Base-by-base conservation (phyloP, 2,888 invertebrate genomes). In the Vandiemenella viatica region DNA sequence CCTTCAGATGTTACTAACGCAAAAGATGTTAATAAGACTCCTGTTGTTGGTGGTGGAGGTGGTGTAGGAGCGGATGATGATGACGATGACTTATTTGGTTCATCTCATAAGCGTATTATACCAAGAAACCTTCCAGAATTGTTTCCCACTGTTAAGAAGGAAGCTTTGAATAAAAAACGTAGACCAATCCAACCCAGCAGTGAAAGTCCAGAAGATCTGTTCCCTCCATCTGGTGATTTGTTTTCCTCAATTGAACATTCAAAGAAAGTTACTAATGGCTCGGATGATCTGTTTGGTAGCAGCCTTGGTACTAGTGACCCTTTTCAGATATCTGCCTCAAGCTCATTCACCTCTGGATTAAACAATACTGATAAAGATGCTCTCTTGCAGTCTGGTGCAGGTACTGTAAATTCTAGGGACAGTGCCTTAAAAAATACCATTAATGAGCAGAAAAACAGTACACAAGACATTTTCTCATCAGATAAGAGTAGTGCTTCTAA, bases 201-300 rank as follows among this genome's bases (percentile, higher is more conserved):
- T n/a, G n/a, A n/a, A n/a, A n/a, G n/a, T n/a, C n/a, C n/a, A n/a
- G n/a, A n/a, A n/a, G n/a, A n/a, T n/a, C n/a, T n/a, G n/a, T n/a
- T n/a, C n/a, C n/a, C n/a, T n/a, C n/a, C n/a, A n/a, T n/a, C n/a
- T n/a, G 23, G 43, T 21, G 45, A 22, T 42, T 37, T 51, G 32
- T 45, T 44, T 20, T 44, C 49, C 16, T 37, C 54, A 23, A 52
- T 56, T n/a, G 49, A 51, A 17, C 45, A 37, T 43, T 43, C 45
- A n/a, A 55, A 57, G 37, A 23, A 32, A 50, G 15, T 44, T 42
- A 10, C 10, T 16, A 32, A 46, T 41, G 45, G 50, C 8, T 10
- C 8, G 3, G 8, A 16, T 10, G 38, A 38, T n/a, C n/a, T n/a
- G n/a, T n/a, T n/a, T n/a, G n/a, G n/a, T n/a, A n/a, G n/a, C n/a